Percentiles rank a stretch among this genome's conserved stretches.
Conservation (phyloP, 2,888 invertebrate genomes). For the Papilio demoleus region DNA sequence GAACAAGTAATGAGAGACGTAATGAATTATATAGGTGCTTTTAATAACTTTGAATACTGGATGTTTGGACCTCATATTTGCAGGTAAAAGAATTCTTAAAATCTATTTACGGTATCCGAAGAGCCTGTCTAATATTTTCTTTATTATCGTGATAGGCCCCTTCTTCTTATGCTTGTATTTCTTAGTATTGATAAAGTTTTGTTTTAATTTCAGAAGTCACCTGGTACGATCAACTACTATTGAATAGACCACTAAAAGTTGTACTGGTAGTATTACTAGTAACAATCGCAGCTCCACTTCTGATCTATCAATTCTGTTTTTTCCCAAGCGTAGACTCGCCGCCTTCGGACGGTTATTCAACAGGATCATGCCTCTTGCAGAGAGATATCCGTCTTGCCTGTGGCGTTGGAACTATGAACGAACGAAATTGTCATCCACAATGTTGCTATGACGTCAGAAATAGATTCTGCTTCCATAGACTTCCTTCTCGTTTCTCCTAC, state of each 20-base stretch:
- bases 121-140: too few species aligned
- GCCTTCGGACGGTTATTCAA: slow-evolving; percentile 69
- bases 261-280: slow-evolving; percentile 52
- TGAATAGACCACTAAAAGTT: slow-evolving; percentile 69
- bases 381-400: slow-evolving; percentile 65
- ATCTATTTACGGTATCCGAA: too few species aligned
- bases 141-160: too few species aligned
- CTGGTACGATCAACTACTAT: slow-evolving; percentile 70
- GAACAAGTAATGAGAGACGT: slow-evolving; percentile 71
- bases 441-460: slow-evolving; percentile 79
- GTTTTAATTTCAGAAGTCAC: slow-evolving; percentile 73
- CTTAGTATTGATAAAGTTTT: too few species aligned
- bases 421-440: slow-evolving; percentile 67
- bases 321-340: slow-evolving; percentile 55
- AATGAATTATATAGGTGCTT: slow-evolving; percentile 55
- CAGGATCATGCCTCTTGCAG: slow-evolving; percentile 68
- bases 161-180: too few species aligned
- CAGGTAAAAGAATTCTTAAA: slow-evolving; percentile 58
- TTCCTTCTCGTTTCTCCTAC: slow-evolving; percentile 81
- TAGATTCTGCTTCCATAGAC: slow-evolving; percentile 78
- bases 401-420: slow-evolving; percentile 60
- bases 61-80: slow-evolving; percentile 77
- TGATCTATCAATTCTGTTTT: slow-evolving; percentile 66
- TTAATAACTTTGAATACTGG: slow-evolving; percentile 69
- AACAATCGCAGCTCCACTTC: slow-evolving; percentile 59